Evolutionary conservation across 92 coral and sea anemone species (phyloP).

Genomic region (Epizoanthus ramosus): DNA sequence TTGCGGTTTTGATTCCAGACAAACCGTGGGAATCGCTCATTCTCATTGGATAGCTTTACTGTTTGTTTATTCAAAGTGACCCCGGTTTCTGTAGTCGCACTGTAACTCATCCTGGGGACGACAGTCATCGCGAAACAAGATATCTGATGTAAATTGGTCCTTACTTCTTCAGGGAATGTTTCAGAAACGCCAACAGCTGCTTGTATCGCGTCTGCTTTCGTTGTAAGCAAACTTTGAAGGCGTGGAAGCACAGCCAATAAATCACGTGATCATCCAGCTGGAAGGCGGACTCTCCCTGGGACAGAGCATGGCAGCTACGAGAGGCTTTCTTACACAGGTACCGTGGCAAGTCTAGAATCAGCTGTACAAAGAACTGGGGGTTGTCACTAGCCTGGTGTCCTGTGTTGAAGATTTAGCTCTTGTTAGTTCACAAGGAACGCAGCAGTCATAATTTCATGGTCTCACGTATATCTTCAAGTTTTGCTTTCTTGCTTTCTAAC

Average conservation of each 20-base stretch:
- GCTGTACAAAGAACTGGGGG: constrained; percentile 55
- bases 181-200: constrained; percentile 30
- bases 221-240: constrained; percentile 60
- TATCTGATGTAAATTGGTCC: not conserved
- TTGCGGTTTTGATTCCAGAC: too few relatives aligned
- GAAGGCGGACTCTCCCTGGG: constrained; percentile 20
- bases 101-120: not conserved
- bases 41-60: too few relatives aligned
- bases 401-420: not conserved
- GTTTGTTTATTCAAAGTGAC: too few relatives aligned
- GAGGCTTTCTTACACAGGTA: constrained; percentile 48
- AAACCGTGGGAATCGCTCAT: too few relatives aligned
- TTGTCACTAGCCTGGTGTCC: constrained; percentile 67
- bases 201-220: constrained; percentile 55
- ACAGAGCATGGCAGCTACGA: constrained; percentile 60
- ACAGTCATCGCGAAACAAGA: too few relatives aligned
- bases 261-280: constrained; percentile 55
- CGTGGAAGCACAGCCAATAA: constrained; percentile 72
- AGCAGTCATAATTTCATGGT: too few relatives aligned
- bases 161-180: constrained; percentile 3
- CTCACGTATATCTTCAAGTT: too few relatives aligned
- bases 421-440: too few relatives aligned
- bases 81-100: too few relatives aligned
- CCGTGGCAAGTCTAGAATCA: constrained; percentile 56
- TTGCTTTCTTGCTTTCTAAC: too few relatives aligned